A percentile compares a stretch with the other conserved stretches of the same genome.
phyloP scores from a whole-genome alignment of 2,113 vertebrate genomes.

The Calyptomena viridis region DNA sequence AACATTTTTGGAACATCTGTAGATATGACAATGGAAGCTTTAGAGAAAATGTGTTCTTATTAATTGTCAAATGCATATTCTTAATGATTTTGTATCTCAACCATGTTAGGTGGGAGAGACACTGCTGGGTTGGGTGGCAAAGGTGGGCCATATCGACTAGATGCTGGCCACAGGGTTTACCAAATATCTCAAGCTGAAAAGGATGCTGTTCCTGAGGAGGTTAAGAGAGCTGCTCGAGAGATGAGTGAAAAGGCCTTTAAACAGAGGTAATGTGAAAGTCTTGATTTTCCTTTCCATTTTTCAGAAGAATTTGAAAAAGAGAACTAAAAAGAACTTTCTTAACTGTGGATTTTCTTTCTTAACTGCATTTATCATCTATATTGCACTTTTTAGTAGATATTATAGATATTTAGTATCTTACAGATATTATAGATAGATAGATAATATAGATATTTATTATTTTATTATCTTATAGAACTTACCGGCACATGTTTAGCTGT shows the following conservation, averaged over 20 bases:
- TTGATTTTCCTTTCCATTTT: background rate
- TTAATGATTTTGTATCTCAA: background rate
- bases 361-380: background rate
- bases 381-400: background rate
- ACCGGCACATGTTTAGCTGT: background rate
- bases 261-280: constrained; percentile 70
- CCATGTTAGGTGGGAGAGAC: constrained; percentile 87
- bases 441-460: too few relatives aligned
- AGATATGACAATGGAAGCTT: background rate
- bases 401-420: too few relatives aligned
- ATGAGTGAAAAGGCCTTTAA: constrained; percentile 94
- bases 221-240: constrained; percentile 88
- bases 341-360: background rate
- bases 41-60: background rate
- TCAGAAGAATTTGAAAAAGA: background rate
- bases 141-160: constrained; percentile 92
- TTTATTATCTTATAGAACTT: background rate
- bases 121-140: constrained; percentile 94
- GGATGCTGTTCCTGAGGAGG: constrained; percentile 89
- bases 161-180: constrained; percentile 89
- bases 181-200: constrained; percentile 93
- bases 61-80: background rate
- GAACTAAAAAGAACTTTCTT: background rate
- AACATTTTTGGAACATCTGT: background rate
- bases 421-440: too few relatives aligned